Evolutionary conservation across 2,113 vertebrate genomes (phyloP).

Genomic region (Dromas ardeola): DNA sequence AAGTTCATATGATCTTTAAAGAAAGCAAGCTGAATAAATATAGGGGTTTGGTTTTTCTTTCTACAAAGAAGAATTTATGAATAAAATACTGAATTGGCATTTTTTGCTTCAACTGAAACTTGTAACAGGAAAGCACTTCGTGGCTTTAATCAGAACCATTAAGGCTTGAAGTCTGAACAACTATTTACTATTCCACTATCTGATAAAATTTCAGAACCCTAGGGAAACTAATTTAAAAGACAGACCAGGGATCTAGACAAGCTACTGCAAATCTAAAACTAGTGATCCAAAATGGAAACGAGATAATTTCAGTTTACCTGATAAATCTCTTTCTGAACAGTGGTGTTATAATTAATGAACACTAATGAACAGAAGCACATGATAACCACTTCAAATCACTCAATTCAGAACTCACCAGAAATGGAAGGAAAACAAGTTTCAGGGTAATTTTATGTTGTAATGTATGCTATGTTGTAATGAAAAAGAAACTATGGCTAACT

Average conservation of each 20-base stretch:
- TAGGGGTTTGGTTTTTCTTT: background rate
- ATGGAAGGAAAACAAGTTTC: background rate
- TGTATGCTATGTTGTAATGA: background rate
- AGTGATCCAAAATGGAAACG: background rate
- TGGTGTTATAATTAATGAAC: slow-evolving; percentile 10
- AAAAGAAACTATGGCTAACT: background rate
- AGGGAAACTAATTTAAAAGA: slow-evolving; percentile 39
- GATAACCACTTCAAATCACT: background rate
- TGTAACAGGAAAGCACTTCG: background rate
- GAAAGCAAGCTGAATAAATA: background rate
- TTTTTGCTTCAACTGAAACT: slow-evolving; percentile 15
- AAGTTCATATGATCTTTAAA: slow-evolving; percentile 4
- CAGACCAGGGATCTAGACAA: background rate
- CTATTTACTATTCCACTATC: slow-evolving; percentile 37
- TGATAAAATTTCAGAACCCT: background rate
- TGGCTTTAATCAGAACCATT: slow-evolving; percentile 36
- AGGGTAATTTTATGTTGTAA: background rate
- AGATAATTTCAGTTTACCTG: background rate
- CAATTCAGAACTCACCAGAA: background rate
- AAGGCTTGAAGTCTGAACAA: slow-evolving; percentile 14
- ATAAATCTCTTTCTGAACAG: background rate
- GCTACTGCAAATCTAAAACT: background rate
- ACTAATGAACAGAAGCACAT: background rate
- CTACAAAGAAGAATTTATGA: background rate
- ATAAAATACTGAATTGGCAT: background rate